Percentiles rank a stretch among this genome's conserved stretches.
These are phyloP conservation scores for Rynchops niger DNA, from an alignment of 2,113 vertebrate species.

Conservation along the genomic window DNA sequence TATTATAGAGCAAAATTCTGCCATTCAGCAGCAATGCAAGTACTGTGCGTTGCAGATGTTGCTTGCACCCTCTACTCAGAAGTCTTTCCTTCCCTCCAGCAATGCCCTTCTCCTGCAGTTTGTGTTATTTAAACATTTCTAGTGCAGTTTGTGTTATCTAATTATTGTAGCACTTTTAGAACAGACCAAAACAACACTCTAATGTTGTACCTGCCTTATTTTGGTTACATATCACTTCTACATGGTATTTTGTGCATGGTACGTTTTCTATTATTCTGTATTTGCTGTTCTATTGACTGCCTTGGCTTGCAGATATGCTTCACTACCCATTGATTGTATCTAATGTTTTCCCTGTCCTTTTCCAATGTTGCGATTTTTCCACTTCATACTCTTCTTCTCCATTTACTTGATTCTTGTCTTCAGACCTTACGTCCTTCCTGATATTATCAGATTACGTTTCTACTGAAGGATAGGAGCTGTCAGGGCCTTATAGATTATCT, in stretches of 20 bases:
- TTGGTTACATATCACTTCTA: background rate
- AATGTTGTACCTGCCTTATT: background rate
- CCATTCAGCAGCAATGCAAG: background rate
- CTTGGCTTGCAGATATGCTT: constrained; percentile 37
- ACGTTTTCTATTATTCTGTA: background rate
- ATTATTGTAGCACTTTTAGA: background rate
- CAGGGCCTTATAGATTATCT: background rate
- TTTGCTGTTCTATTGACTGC: background rate
- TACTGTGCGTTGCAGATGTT: background rate
- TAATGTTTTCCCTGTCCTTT: constrained; percentile 24
- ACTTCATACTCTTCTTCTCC: constrained; percentile 6
- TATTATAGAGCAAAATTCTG: background rate
- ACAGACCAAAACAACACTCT: background rate
- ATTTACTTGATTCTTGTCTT: constrained; percentile 44
- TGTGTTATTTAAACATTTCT: background rate
- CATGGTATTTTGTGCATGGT: background rate
- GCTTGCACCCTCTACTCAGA: background rate
- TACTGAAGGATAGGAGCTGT: constrained; percentile 28
- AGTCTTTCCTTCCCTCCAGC: background rate
- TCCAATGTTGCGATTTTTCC: constrained; percentile 48
- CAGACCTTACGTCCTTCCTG: background rate
- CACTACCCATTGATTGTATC: constrained; percentile 33
- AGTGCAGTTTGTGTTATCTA: background rate
- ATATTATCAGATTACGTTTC: constrained; percentile 3
- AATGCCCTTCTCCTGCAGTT: background rate